Base-by-base conservation (phyloP, 2,797 vertebrate genomes). In the Spinus olivaceus region DNA sequence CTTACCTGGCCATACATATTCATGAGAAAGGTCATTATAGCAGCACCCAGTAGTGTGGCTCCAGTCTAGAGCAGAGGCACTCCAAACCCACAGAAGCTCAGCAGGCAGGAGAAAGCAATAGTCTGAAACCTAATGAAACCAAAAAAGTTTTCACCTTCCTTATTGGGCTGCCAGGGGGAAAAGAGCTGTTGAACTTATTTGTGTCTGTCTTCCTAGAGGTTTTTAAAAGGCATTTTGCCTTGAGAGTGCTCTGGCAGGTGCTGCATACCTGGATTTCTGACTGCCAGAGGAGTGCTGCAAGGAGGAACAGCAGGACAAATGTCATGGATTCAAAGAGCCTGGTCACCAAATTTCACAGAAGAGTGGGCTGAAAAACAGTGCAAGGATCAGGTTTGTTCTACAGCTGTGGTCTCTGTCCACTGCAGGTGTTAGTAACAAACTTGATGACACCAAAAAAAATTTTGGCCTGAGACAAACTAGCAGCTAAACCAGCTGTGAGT, bases 11-110 rank as follows among this genome's bases (percentile, higher is more conserved):
- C 22, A 94, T 96, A 51, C 85, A 88, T 97, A 95, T 97, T 92
- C 77, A 96, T 94, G 92, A 79, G 81, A 65, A 65, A 92, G 76
- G 89, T 96, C 71, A 94, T 95, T 96, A 96, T 82, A 91, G 65
- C 90, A 95, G 67, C 80, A 88, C 78, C 54, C 74, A 92, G 77
- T 92, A 95, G 93, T 90, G 70, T 92, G 92, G 85, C 77, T 96
- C 86, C 73, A 70, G 89, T 64, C 86, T 79, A 0, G 32, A 91
- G 72, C 65, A 35, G 84, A 3, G 5, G 85, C 89, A 66, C 92
- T 96, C 65, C 80, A 79, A 70, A 79, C 70, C 86, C 89, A 70
- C 57, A 64, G 66, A 89, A 86, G 73, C 2, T 13, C 82, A 69
- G 72, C 72, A 86, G 76, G n/a, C 64, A 84, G 80, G 67, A 84